Percentiles rank a stretch among this genome's conserved stretches.
Evolutionary conservation across 2,888 invertebrate genomes (phyloP).

Genomic region (Dicranocentrus wangi): DNA sequence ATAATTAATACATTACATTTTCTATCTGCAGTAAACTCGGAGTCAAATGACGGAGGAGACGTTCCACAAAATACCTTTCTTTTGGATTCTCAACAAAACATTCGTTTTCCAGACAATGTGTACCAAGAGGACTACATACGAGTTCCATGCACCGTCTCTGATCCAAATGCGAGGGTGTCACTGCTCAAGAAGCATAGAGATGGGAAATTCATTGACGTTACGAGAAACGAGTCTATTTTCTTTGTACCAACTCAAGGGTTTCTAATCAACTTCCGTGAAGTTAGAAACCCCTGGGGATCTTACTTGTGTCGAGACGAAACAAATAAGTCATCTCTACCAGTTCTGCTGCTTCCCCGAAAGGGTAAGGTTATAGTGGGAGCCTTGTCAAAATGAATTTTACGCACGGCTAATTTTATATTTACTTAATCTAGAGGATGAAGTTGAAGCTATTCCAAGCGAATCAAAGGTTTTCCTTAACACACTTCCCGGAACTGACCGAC

Average conservation of each 20-base stretch:
- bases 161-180: conserved; percentile 38
- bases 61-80: conserved; percentile 51
- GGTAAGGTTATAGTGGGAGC: conserved; percentile 36
- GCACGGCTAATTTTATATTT: neutral
- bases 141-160: conserved; percentile 55
- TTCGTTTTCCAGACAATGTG: conserved; percentile 49
- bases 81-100: conserved; percentile 53
- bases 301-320: conserved; percentile 59
- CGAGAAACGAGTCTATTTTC: conserved; percentile 39
- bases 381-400: neutral
- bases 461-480: conserved; percentile 46
- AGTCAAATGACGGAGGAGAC: conserved; percentile 26
- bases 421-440: conserved; percentile 51
- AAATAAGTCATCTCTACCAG: conserved; percentile 32
- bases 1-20: too few species aligned
- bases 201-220: conserved; percentile 34
- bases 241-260: conserved; percentile 56
- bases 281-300: conserved; percentile 51
- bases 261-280: conserved; percentile 40
- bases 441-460: conserved; percentile 51
- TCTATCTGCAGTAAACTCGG: conserved; percentile 58
- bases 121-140: conserved; percentile 42
- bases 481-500: conserved; percentile 4
- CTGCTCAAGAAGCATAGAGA: conserved; percentile 43
- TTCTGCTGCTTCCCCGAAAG: conserved; percentile 52